These are phyloP conservation scores for Oligia latruncula DNA, from an alignment of 2,888 invertebrate genomes.

Conservation along the genomic window DNA sequence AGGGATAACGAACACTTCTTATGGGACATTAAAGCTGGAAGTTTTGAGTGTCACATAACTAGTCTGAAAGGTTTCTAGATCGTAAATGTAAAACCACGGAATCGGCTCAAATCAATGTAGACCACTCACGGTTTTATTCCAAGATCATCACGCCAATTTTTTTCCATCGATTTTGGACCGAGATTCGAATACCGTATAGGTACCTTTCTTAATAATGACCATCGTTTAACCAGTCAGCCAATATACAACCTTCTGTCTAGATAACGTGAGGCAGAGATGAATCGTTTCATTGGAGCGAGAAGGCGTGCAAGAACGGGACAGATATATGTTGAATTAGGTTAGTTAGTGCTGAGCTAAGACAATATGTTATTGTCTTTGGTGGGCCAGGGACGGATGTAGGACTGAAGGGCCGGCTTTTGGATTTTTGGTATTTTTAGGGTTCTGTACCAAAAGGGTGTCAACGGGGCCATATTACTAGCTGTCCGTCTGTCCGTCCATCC, in stretches of 20 bases:
- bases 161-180: background rate
- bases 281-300: constrained; percentile 60
- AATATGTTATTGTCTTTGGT: constrained; percentile 59
- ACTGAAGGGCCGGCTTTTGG: background rate
- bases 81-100: background rate
- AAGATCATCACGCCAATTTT: background rate
- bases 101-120: no score
- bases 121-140: no score
- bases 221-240: constrained; percentile 6
- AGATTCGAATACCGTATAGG: no score
- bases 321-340: constrained; percentile 56
- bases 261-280: constrained; percentile 50
- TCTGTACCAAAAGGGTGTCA: no score
- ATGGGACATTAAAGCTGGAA: constrained; percentile 7
- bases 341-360: constrained; percentile 55
- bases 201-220: background rate
- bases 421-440: background rate
- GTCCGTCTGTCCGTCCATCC: no score
- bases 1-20: background rate
- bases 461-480: no score
- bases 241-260: constrained; percentile 23
- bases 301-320: constrained; percentile 32
- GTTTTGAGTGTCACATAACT: constrained; percentile 15
- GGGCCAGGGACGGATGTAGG: constrained; percentile 34
- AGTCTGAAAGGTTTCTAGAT: background rate